Evolutionary conservation across 1,140 invertebrate genomes (phyloP).

Genomic region (Apis laboriosa): DNA sequence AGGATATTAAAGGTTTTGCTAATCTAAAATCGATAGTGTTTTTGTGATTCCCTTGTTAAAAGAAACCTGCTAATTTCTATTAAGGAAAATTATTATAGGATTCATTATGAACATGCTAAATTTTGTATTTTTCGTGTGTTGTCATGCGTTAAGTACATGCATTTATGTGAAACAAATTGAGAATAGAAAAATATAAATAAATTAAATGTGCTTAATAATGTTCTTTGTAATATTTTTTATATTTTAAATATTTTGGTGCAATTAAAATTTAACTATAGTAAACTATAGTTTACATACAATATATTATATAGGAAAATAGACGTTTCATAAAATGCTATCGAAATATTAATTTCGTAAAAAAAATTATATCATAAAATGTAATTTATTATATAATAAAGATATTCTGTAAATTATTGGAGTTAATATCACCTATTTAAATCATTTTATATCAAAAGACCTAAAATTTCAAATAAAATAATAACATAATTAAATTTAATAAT

Average conservation of each 20-base stretch:
- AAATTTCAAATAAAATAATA: neutral
- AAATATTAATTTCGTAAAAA: constrained; percentile 4
- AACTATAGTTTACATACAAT: constrained; percentile 1
- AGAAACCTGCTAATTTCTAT: constrained; percentile 2
- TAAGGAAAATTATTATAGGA: neutral
- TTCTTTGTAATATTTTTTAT: neutral
- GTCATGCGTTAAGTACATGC: constrained; percentile 21
- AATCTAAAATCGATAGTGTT: constrained; percentile 17
- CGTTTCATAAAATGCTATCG: constrained; percentile 36
- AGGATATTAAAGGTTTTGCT: neutral
- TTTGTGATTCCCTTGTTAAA: constrained; percentile 4
- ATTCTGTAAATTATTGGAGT: neutral
- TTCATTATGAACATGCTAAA: neutral
- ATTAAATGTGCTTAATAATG: neutral
- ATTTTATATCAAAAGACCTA: neutral
- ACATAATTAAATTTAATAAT: neutral
- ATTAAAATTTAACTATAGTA: neutral
- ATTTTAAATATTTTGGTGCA: neutral
- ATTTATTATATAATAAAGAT: neutral
- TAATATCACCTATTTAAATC: neutral
- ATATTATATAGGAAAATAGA: neutral
- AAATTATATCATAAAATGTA: neutral
- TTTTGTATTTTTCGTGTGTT: neutral
- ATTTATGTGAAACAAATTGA: neutral
- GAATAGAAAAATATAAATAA: neutral